phyloP scores from a whole-genome alignment of 2,797 vertebrate species.

The Melanotaenia nigrans region DNA sequence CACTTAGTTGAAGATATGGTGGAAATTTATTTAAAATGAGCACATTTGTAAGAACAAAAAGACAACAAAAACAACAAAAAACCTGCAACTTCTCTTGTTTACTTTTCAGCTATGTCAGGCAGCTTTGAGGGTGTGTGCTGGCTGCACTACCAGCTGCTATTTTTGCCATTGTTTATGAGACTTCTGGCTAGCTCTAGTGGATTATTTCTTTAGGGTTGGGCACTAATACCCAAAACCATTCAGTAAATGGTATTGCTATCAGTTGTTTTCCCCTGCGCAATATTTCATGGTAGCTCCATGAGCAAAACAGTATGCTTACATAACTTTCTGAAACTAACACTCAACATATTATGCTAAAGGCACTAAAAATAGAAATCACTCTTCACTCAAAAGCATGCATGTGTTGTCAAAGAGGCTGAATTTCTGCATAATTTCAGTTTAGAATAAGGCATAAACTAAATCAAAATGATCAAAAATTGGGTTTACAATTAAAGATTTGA shows the following conservation, averaged over 20 bases:
- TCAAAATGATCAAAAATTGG: neutral
- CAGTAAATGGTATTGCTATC: constrained; percentile 41
- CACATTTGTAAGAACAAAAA: constrained; percentile 4
- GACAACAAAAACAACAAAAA: neutral
- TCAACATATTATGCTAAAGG: constrained; percentile 1
- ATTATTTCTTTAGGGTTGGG: constrained; percentile 53
- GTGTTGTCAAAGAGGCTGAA: neutral
- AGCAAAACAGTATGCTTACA: constrained; percentile 27
- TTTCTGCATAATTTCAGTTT: neutral
- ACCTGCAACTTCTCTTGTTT: constrained; percentile 27
- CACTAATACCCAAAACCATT: constrained; percentile 58
- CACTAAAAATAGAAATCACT: neutral
- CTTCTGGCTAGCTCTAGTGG: constrained; percentile 50
- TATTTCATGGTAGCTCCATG: constrained; percentile 35
- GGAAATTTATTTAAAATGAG: neutral
- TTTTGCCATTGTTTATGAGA: constrained; percentile 68
- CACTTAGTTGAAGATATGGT: constrained; percentile 17
- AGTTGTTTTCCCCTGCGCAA: constrained; percentile 39
- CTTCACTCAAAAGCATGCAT: neutral
- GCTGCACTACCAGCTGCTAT: constrained; percentile 52
- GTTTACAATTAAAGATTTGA: neutral
- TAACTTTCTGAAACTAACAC: constrained; percentile 16
- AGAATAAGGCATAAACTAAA: neutral
- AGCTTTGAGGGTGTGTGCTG: constrained; percentile 20
- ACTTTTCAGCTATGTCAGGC: constrained; percentile 33